Conservation (phyloP, 2,797 vertebrate species). For the Spea hammondii region DNA sequence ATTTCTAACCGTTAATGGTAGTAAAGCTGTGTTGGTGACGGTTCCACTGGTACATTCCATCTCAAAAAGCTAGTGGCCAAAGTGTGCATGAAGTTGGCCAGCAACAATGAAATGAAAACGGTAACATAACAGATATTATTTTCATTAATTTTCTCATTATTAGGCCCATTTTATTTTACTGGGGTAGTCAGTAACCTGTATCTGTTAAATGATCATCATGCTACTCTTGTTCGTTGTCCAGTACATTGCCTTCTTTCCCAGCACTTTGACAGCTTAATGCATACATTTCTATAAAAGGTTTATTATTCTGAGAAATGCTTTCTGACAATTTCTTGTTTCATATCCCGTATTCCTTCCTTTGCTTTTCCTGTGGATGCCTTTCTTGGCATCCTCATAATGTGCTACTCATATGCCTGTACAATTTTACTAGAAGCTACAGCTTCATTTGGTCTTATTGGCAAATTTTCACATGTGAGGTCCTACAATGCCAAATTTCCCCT, state of each 20-base stretch:
- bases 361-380: conserved; percentile 33
- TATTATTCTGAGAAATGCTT: conserved; percentile 14
- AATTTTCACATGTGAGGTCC: background rate
- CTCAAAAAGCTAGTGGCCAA: no score
- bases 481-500: background rate
- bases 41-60: no score
- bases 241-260: background rate
- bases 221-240: background rate
- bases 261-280: background rate
- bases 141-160: no score
- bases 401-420: background rate
- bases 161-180: no score
- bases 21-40: no score
- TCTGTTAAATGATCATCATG: no score
- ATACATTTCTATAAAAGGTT: background rate
- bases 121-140: no score
- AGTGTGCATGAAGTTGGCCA: no score
- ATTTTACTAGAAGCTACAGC: background rate
- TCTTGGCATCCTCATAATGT: conserved; percentile 15
- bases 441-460: background rate
- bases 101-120: no score
- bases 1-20: no score
- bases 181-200: no score
- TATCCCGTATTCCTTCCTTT: conserved; percentile 35
- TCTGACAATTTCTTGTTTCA: conserved; percentile 3